Evolutionary conservation across 2,113 vertebrate species (phyloP), one percentile per base, ranked within the genome.

Genomic region (Cathartes aura): DNA sequence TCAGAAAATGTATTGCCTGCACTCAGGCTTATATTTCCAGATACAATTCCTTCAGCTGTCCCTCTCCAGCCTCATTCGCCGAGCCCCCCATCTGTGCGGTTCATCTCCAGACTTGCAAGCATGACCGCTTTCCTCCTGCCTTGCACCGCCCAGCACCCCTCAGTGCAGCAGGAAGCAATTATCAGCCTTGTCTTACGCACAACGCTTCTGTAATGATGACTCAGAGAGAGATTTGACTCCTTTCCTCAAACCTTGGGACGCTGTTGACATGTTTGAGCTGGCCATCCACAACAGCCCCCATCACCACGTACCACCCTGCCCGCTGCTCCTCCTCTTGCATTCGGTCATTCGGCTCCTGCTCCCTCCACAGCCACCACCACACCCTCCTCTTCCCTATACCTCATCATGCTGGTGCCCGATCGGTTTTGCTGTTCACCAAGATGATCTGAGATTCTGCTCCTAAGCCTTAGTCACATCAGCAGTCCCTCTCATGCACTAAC

Each of bases 321-420:
- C 0, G 0, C 47, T 27, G 20, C 12, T 89, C 19, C 66, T 91
- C 66, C 74, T 75, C 62, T 36, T 29, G 34, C 17, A 11, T 34
- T 64, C 0, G 0, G 13, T 19, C 63, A 23, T 12, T n/a, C 6
- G 10, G 7, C 13, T 67, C 66, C 76, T 67, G 59, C n/a, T 79
- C 36, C 53, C 42, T 42, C 26, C 38, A 56, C n/a, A 85, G 32
- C 21, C 47, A 43, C 42, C 53, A 50, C 17, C 8, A 6, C 62
- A 24, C 15, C 22, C 20, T 76, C 32, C 24, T 60, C 73, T 47
- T 36, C 82, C 47, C 43, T 26, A 0, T 2, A 36, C 38, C n/a
- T 42, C 73, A 50, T 4, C 38, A 4, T 2, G 1, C 4, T 30
- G 43, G 13, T 68, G 60, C 26, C 56, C 4, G 0, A 12, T 3